phyloP scores from a whole-genome alignment of 2,797 vertebrate species.

The Chaenodraco wilsoni region DNA sequence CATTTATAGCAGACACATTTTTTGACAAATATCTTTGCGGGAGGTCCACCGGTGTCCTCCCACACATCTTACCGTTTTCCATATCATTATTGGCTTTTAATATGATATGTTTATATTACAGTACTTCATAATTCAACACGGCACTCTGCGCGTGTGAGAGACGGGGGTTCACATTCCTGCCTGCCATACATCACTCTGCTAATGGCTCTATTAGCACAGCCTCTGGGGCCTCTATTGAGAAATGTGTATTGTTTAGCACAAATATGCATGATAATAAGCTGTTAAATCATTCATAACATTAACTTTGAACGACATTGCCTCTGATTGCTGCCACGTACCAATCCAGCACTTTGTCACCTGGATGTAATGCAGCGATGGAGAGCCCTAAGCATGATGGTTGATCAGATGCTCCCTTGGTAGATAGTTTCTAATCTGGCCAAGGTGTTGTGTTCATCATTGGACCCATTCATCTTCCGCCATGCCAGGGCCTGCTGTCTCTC shows the following conservation, averaged over 20 bases:
- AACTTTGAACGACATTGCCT: constrained; percentile 88
- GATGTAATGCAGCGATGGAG: constrained; percentile 57
- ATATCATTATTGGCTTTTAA: constrained; percentile 41
- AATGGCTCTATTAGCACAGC: constrained; percentile 85
- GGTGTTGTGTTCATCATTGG: constrained; percentile 84
- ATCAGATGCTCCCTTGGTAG: constrained; percentile 77
- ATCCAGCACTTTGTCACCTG: constrained; percentile 73
- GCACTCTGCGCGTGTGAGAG: constrained; percentile 37
- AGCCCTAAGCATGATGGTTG: constrained; percentile 74
- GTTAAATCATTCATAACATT: constrained; percentile 86
- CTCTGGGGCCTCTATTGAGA: constrained; percentile 79
- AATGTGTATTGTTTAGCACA: constrained; percentile 85
- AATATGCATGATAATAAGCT: constrained; percentile 84
- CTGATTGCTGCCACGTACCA: constrained; percentile 61
- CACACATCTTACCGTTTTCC: constrained; percentile 38
- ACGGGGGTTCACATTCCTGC: constrained; percentile 79
- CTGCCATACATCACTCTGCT: constrained; percentile 80
- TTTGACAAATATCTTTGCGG: constrained; percentile 31
- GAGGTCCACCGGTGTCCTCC: constrained; percentile 26
- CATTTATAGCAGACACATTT: constrained; percentile 37
- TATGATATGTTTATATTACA: constrained; percentile 54
- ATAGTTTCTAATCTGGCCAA: constrained; percentile 82
- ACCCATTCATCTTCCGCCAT: constrained; percentile 83
- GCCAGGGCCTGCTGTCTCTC: constrained; percentile 83
- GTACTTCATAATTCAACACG: constrained; percentile 51